Percentiles rank a stretch among this genome's conserved stretches.
phyloP scores from a whole-genome alignment of 2,797 vertebrate species.

The Clarias pachynema region DNA sequence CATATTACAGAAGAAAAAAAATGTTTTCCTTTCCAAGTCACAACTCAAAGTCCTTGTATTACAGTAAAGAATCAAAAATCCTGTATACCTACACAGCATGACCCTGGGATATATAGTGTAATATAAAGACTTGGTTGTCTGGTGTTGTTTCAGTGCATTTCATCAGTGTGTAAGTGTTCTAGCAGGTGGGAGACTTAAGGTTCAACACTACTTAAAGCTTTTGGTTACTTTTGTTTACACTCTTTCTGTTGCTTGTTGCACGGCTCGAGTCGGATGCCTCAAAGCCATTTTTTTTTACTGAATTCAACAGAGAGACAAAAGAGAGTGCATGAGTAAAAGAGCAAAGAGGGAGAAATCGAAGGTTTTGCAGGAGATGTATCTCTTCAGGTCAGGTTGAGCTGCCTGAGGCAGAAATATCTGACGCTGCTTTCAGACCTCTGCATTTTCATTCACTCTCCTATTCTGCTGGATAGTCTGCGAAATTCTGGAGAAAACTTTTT shows the following conservation, averaged over 20 bases:
- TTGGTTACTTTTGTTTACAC: conserved; percentile 82
- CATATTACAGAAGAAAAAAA: background rate
- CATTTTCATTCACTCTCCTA: conserved; percentile 40
- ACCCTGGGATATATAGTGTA: background rate
- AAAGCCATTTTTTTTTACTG: conserved; percentile 69
- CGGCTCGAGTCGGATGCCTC: conserved; percentile 66
- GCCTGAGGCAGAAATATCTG: conserved; percentile 54
- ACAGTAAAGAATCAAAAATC: background rate
- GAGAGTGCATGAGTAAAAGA: conserved; percentile 36
- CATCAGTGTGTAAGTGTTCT: conserved; percentile 71
- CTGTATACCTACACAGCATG: conserved; percentile 3
- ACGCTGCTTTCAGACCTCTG: conserved; percentile 51
- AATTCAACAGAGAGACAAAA: conserved; percentile 74
- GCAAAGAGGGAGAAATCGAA: conserved; percentile 51
- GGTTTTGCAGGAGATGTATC: conserved; percentile 57
- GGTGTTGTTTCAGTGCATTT: conserved; percentile 76
- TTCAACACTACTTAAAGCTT: conserved; percentile 58
- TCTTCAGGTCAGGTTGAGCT: conserved; percentile 54
- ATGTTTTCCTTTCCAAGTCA: background rate
- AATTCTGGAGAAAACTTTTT: conserved; percentile 47
- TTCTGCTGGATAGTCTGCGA: conserved; percentile 37
- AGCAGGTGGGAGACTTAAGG: conserved; percentile 72
- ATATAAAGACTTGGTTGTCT: conserved; percentile 61
- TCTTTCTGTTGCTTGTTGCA: conserved; percentile 75
- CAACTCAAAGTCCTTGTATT: background rate